These are phyloP conservation scores for Tenthredo livida DNA, from an alignment of 2,888 invertebrate genomes.

Conservation along the genomic window DNA sequence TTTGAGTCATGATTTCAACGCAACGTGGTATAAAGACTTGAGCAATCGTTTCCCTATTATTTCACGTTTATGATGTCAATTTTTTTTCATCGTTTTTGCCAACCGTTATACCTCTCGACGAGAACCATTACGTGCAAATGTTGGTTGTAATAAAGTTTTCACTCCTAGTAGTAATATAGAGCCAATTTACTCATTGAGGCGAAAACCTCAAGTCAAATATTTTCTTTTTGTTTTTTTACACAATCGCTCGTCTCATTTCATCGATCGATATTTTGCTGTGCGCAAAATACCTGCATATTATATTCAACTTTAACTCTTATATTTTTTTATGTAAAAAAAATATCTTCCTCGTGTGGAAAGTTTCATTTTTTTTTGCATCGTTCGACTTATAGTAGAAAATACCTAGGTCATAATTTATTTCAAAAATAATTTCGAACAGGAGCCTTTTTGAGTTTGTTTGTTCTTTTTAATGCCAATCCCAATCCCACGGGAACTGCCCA, in stretches of 20 bases:
- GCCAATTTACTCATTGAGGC: background rate
- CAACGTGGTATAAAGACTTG: constrained; percentile 25
- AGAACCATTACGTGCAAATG: constrained; percentile 27
- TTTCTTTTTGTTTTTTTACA: background rate
- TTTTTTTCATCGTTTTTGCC: background rate
- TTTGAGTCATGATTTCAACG: constrained; percentile 11
- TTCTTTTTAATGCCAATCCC: constrained; percentile 18
- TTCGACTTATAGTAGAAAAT: background rate
- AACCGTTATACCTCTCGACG: background rate
- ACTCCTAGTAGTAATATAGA: background rate
- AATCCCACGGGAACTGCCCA: constrained; percentile 10
- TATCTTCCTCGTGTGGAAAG: background rate
- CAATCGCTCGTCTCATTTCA: too few relatives aligned
- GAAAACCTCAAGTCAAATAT: background rate
- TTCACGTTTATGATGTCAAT: constrained; percentile 37
- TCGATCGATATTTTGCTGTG: background rate
- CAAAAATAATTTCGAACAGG: background rate
- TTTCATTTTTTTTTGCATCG: background rate
- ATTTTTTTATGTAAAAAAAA: too few relatives aligned
- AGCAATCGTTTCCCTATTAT: constrained; percentile 31
- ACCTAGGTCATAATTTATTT: background rate
- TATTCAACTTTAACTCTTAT: too few relatives aligned
- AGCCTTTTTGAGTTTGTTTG: background rate
- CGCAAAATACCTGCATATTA: too few relatives aligned
- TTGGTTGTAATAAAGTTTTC: constrained; percentile 26